phyloP scores from a whole-genome alignment of 1,140 invertebrate genomes.

The Lepidurus arcticus region DNA sequence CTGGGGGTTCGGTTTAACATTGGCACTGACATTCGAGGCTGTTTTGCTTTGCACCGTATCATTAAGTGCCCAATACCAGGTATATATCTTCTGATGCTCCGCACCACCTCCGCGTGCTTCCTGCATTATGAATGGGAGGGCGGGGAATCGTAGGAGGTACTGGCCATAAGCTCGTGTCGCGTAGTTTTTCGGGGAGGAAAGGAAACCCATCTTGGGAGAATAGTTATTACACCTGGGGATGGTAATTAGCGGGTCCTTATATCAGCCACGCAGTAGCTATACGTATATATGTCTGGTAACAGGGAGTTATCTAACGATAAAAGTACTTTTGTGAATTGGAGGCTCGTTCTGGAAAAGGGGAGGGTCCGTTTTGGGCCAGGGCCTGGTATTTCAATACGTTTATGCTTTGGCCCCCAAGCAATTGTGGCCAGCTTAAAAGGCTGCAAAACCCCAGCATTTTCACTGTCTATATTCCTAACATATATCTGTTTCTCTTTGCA shows the following conservation, averaged over 20 bases:
- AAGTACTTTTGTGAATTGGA: neutral
- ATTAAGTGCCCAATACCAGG: too few relatives aligned
- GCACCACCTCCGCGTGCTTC: neutral
- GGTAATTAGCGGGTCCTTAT: neutral
- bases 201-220: neutral
- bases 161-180: neutral
- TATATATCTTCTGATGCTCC: too few relatives aligned
- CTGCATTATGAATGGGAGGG: conserved; percentile 3
- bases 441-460: neutral
- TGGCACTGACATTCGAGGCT: too few relatives aligned
- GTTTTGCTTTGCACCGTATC: too few relatives aligned
- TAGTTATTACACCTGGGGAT: conserved; percentile 9
- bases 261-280: neutral
- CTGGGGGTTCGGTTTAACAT: too few relatives aligned
- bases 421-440: neutral
- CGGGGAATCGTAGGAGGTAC: neutral
- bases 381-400: neutral
- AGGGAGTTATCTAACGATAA: neutral
- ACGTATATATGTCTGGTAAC: neutral
- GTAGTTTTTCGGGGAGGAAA: neutral
- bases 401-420: neutral
- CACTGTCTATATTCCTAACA: neutral
- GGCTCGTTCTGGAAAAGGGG: neutral
- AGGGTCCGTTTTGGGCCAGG: neutral
- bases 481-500: neutral